These are phyloP conservation scores for Nothobranchius furzeri DNA, from an alignment of 2,113 vertebrate genomes.

Conservation along the genomic window DNA sequence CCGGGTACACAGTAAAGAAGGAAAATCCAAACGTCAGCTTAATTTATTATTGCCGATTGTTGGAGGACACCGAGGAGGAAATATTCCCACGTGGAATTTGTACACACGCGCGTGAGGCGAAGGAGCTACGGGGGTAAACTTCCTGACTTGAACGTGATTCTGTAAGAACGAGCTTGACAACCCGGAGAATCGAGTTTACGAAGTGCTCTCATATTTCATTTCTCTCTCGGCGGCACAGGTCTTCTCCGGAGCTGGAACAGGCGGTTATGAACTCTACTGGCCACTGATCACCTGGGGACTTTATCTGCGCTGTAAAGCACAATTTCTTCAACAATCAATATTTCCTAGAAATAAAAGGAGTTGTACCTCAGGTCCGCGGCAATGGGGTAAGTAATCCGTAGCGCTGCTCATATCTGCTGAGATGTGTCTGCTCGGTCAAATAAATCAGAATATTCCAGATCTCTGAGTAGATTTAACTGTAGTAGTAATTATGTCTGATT, in stretches of 20 bases:
- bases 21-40: slow-evolving; percentile 53
- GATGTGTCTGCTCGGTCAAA: slow-evolving; percentile 12
- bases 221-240: slow-evolving; percentile 48
- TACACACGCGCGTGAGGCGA: not conserved
- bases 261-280: slow-evolving; percentile 46
- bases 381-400: slow-evolving; percentile 77
- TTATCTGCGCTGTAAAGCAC: slow-evolving; percentile 37
- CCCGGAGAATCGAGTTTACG: slow-evolving; percentile 66
- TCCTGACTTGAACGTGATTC: slow-evolving; percentile 37
- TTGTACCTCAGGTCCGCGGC: slow-evolving; percentile 69
- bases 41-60: slow-evolving; percentile 29
- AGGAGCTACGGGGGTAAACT: slow-evolving; percentile 40
- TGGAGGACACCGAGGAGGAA: slow-evolving; percentile 3
- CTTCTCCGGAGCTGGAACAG: slow-evolving; percentile 41
- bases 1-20: slow-evolving; percentile 22
- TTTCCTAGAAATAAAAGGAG: slow-evolving; percentile 29
- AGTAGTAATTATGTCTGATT: not conserved
- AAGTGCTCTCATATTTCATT: slow-evolving; percentile 62
- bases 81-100: slow-evolving; percentile 8
- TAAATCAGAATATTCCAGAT: slow-evolving; percentile 4
- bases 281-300: slow-evolving; percentile 63
- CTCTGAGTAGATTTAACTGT: not conserved
- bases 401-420: slow-evolving; percentile 40
- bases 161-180: slow-evolving; percentile 37
- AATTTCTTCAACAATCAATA: slow-evolving; percentile 8